These are phyloP conservation scores for Grapholita molesta DNA, from an alignment of 1,140 invertebrate species.

Conservation along the genomic window DNA sequence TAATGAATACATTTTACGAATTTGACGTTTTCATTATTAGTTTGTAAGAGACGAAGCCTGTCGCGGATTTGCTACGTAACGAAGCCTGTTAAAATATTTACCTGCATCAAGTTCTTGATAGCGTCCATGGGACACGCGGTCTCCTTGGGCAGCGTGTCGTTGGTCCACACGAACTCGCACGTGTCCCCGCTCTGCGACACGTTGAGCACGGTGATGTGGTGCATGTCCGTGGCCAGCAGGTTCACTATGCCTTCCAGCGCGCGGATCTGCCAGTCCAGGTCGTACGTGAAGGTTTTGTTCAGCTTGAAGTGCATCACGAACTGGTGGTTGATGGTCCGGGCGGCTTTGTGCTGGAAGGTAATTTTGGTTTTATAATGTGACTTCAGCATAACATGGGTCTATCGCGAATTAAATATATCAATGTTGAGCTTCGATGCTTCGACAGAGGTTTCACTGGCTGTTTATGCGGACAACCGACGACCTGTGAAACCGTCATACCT, in stretches of 20 bases:
- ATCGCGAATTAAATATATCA: no score
- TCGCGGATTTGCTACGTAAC: constrained; percentile 79
- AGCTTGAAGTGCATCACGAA: constrained; percentile 84
- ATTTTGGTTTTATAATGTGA: neutral
- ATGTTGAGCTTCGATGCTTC: no score
- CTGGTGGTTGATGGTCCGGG: constrained; percentile 89
- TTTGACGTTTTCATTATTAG: no score
- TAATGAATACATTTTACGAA: no score
- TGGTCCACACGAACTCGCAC: constrained; percentile 90
- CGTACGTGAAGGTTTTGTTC: constrained; percentile 78
- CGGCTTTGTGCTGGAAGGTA: constrained; percentile 81
- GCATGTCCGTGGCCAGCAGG: constrained; percentile 84
- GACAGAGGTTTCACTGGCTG: no score
- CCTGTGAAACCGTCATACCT: no score
- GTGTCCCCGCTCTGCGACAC: constrained; percentile 80
- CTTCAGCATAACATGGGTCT: no score
- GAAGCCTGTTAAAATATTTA: constrained; percentile 50
- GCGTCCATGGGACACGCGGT: constrained; percentile 85
- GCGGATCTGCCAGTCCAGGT: constrained; percentile 85
- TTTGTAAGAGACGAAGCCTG: constrained; percentile 82
- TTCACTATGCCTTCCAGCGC: constrained; percentile 83
- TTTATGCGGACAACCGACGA: no score
- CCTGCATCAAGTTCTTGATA: constrained; percentile 83
- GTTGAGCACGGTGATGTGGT: constrained; percentile 83
- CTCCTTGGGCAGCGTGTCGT: constrained; percentile 88